Percentiles rank a stretch among this genome's conserved stretches.
Conservation (phyloP, 2,113 vertebrate species). For the Hiodon tergisus region DNA sequence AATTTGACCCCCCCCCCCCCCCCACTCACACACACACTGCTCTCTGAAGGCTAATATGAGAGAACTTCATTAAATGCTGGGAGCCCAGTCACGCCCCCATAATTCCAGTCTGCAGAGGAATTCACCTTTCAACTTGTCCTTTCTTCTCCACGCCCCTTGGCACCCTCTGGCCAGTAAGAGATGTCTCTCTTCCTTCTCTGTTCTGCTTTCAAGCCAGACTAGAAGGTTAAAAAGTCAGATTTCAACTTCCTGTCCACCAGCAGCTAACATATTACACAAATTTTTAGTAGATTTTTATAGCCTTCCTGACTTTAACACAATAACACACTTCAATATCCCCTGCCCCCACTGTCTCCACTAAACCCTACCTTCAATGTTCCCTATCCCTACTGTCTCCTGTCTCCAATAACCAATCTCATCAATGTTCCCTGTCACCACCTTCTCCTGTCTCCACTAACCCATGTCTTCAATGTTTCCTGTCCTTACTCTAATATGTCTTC, state of each 20-base stretch:
- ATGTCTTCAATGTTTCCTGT: too few relatives aligned
- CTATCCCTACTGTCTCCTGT: too few relatives aligned
- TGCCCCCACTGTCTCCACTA: not conserved
- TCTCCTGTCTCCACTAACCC: too few relatives aligned
- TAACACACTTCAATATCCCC: not conserved
- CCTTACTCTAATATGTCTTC: too few relatives aligned
- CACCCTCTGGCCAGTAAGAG: slow-evolving; percentile 28
- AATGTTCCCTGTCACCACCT: too few relatives aligned
- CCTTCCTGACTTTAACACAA: not conserved
- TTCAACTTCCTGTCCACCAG: not conserved
- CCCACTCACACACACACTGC: slow-evolving; percentile 7
- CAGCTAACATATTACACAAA: slow-evolving; percentile 18
- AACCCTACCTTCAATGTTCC: too few relatives aligned
- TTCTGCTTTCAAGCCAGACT: not conserved
- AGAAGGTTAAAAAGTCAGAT: not conserved
- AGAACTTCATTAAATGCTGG: slow-evolving; percentile 43
- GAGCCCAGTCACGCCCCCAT: slow-evolving; percentile 26
- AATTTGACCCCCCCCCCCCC: slow-evolving; percentile 49
- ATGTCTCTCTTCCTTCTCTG: slow-evolving; percentile 3
- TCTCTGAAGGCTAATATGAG: slow-evolving; percentile 17
- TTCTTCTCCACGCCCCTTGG: slow-evolving; percentile 23
- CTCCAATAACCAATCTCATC: too few relatives aligned
- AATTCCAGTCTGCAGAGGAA: slow-evolving; percentile 39
- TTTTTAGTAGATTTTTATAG: slow-evolving; percentile 2
- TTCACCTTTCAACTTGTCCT: slow-evolving; percentile 39